phyloP scores from a whole-genome alignment of 2,888 invertebrate species.

The Perizoma affinitatum region DNA sequence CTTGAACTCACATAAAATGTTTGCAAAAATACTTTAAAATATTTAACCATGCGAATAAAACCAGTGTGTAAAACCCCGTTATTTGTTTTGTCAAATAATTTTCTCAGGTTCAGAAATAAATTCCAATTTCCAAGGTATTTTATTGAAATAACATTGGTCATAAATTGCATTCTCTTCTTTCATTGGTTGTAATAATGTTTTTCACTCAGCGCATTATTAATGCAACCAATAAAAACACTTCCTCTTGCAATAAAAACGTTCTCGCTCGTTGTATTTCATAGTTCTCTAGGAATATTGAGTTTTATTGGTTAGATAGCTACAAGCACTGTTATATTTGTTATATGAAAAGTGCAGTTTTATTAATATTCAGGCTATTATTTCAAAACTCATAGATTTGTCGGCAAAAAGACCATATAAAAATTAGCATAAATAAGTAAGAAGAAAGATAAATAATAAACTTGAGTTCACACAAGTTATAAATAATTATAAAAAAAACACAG shows the following conservation, averaged over 20 bases:
- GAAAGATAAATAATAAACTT: no score
- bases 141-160: conserved; percentile 15
- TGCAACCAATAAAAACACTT: conserved; percentile 8
- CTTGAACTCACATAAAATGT: background rate
- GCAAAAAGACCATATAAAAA: no score
- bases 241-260: conserved; percentile 10
- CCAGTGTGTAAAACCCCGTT: no score
- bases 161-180: conserved; percentile 9
- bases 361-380: no score
- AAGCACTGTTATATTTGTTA: background rate
- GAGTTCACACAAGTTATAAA: no score
- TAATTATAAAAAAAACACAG: no score
- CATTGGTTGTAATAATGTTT: conserved; percentile 8
- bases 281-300: background rate
- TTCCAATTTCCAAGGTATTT: background rate
- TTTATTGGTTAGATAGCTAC: background rate
- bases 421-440: no score
- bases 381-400: no score
- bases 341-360: no score
- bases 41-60: no score
- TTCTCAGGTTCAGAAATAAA: background rate
- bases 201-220: conserved; percentile 4
- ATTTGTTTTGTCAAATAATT: background rate
- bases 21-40: no score
- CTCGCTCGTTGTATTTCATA: background rate